Conservation (phyloP, 2,797 vertebrate genomes). For the Propithecus perrieri region DNA sequence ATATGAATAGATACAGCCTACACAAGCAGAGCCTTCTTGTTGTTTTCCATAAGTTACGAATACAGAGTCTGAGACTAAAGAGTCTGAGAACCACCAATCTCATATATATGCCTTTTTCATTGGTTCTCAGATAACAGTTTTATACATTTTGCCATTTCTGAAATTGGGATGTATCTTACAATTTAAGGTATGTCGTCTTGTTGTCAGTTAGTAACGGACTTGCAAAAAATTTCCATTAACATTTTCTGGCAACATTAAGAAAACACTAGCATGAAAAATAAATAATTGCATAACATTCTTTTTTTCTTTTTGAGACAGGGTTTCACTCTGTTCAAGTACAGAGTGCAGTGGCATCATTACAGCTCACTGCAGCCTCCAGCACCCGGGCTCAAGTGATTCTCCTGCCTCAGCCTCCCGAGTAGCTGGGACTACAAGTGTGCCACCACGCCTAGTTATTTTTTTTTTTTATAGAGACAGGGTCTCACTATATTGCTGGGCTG, state of each 20-base stretch:
- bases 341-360: background rate
- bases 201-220: background rate
- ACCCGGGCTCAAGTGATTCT: background rate
- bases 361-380: background rate
- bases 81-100: background rate
- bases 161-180: background rate
- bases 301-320: background rate
- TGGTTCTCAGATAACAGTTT: background rate
- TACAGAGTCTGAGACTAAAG: background rate
- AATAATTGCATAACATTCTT: background rate
- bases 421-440: background rate
- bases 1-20: background rate
- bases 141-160: background rate
- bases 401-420: background rate
- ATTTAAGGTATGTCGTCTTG: background rate
- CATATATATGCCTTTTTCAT: fast-evolving
- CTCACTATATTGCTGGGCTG: background rate
- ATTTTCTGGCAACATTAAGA: background rate
- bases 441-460: background rate
- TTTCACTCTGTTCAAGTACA: background rate
- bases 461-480: background rate
- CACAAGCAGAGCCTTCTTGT: background rate
- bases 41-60: background rate
- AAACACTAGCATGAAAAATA: background rate
- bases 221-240: background rate